A percentile compares a stretch with the other conserved stretches of the same genome.
Evolutionary conservation across 2,797 vertebrate genomes (phyloP).

Genomic region (Microctenopoma steveboyesi): DNA sequence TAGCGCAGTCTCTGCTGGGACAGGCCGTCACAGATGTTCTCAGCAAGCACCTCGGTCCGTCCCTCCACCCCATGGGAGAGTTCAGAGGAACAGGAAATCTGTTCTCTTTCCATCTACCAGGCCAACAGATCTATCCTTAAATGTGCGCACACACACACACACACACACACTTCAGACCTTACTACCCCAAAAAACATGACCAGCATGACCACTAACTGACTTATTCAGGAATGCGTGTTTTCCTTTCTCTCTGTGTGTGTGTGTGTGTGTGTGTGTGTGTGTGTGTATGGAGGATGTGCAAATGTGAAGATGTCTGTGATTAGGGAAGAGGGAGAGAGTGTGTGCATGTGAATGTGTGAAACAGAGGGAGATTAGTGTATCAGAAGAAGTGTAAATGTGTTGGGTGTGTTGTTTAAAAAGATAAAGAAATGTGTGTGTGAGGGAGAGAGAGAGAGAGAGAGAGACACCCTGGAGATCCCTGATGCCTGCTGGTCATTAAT

Average conservation of each 20-base stretch:
- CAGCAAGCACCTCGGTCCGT: slow-evolving; percentile 60
- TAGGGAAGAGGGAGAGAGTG: not conserved
- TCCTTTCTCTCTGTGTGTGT: not conserved
- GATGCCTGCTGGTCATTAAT: slow-evolving; percentile 82
- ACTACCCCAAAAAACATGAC: slow-evolving; percentile 20
- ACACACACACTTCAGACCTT: slow-evolving; percentile 17
- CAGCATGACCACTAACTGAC: slow-evolving; percentile 21
- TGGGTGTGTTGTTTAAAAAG: not conserved
- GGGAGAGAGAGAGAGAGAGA: slow-evolving; percentile 33
- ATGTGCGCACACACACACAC: slow-evolving; percentile 25
- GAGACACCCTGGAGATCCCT: slow-evolving; percentile 63
- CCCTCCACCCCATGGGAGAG: slow-evolving; percentile 63
- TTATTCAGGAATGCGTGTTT: slow-evolving; percentile 23
- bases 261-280: too few species aligned
- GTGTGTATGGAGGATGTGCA: not conserved
- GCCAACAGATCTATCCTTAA: slow-evolving; percentile 29
- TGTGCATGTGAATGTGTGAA: slow-evolving; percentile 9
- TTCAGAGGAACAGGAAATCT: slow-evolving; percentile 64
- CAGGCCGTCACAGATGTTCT: slow-evolving; percentile 68
- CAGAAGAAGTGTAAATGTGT: slow-evolving; percentile 11
- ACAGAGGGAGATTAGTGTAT: not conserved
- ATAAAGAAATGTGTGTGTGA: not conserved
- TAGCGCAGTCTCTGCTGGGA: slow-evolving; percentile 59
- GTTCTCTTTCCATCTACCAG: slow-evolving; percentile 60
- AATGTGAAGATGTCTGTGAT: not conserved